Conservation (phyloP, 2,113 vertebrate genomes). For the Rissa tridactyla region DNA sequence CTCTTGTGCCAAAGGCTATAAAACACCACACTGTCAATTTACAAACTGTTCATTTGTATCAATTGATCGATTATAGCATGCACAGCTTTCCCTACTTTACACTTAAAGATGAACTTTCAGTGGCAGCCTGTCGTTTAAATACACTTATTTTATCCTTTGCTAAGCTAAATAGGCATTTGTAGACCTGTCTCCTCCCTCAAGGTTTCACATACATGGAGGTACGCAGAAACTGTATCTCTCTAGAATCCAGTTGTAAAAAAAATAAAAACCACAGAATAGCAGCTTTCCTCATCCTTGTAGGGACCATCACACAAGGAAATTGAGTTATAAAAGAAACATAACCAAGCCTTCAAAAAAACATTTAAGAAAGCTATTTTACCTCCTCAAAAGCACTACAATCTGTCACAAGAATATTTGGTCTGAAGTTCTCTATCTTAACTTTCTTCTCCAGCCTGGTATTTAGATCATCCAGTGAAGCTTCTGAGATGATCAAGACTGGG, state of each 20-base stretch:
- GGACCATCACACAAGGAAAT: neutral
- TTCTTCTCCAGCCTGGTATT: constrained; percentile 81
- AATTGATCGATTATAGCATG: neutral
- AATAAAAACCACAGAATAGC: neutral
- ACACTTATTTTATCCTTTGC: neutral
- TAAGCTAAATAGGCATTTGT: neutral
- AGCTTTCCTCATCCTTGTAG: neutral
- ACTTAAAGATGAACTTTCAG: neutral
- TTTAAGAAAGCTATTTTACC: constrained; percentile 70
- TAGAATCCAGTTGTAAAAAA: neutral
- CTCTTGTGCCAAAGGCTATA: neutral
- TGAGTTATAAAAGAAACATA: neutral
- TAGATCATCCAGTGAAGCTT: constrained; percentile 86
- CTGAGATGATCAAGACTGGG: constrained; percentile 84
- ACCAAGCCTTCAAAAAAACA: neutral
- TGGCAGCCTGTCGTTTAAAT: neutral
- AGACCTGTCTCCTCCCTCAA: neutral
- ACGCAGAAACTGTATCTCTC: neutral
- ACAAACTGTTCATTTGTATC: neutral
- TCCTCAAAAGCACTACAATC: constrained; percentile 86
- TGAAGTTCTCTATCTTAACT: constrained; percentile 80
- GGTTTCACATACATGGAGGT: neutral
- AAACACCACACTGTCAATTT: neutral
- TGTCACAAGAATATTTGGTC: constrained; percentile 86
- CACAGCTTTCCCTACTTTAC: neutral